Evolutionary conservation across 2,113 vertebrate species (phyloP), one percentile per base, ranked within the genome.

Genomic region (Athene noctua): DNA sequence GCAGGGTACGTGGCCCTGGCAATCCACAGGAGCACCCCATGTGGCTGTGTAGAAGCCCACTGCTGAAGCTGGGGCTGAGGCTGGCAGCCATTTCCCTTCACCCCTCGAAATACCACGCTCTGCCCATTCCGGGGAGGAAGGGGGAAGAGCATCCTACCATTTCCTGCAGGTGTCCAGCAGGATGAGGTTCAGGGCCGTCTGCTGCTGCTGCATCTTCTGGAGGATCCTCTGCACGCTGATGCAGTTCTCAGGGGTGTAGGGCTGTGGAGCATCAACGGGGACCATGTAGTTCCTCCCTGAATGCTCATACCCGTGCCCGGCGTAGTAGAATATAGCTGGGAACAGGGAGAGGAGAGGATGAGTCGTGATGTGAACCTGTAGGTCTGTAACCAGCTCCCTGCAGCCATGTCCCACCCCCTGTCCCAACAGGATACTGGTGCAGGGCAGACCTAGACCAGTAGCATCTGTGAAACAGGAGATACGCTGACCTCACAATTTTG

Each of bases 301-400:
- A 34, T 95, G 97, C 73, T 99, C 99, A 0, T 98, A 99, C 2
- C 99, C 99, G 0, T 99, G 99, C 16, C 99, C 99, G 3, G 99
- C 99, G 4, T 99, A 99, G 97, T 99, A 99, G 97, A 99, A 99
- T 38, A 99, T 44, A n/a, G 98, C 99, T 99, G 94, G 26, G 6
- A 85, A 92, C 6, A 81, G 61, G 72, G 20, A 75, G 40, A 80
- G 34, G 80, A 94, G 52, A 96, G 25, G 40, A 52, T 57, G 16
- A 84, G 52, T 22, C 36, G 65, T 0, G 3, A 57, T 32, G 51
- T 0, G 4, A 92, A 38, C 26, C 30, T 72, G 52, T 30, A 89
- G 65, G 13, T 38, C 36, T 73, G 54, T 12, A 54, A 61, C 59
- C n/a, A 79, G 65, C 18, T 57, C 36, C 38, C 10, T 66, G 42